Base-by-base conservation (phyloP, 2,888 invertebrate species). In the Drosophila yooni region DNA sequence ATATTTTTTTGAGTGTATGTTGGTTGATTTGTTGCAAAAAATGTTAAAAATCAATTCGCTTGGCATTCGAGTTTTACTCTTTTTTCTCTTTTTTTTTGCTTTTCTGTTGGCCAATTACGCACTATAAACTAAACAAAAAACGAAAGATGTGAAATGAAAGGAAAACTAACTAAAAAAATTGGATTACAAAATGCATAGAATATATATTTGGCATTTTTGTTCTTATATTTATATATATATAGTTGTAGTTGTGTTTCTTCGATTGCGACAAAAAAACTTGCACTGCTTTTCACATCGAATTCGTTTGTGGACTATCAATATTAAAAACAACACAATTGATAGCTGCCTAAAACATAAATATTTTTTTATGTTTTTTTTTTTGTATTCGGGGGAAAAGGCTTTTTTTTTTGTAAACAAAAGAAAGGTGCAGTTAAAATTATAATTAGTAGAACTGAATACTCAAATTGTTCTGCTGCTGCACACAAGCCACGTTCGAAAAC, bases 261-360 rank as follows among this genome's bases (percentile, higher is more conserved):
- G 76, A 74, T 68, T 78, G 81, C 80, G 83, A 74, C 89, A 91
- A 92, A 91, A 91, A 91, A 92, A 92, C 92, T 92, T 92, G 92
- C 92, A 92, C 92, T 92, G 92, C 91, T 92, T 85, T 78, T 79
- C 83, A 81, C 81, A 77, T 85, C 81, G 70, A 74, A 74, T 76
- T 81, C 56, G 73, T 70, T 64, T 69, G 25, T 15, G 46, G 46
- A 36, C 74, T 78, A 78, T 70, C 78, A 61, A 68, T 54, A 1
- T 8, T 15, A 46, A 70, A 34, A 51, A 7, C 40, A 27, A 27
- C 15, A 43, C 50, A 51, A 56, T 60, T 70, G 63, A 62, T 67
- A 78, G 67, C 59, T 56, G 34, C 74, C 84, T 75, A 68, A 33
- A 52, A 31, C 3, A 56, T 77, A 15, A 15, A 18, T 36, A 15